Evolutionary conservation across 2,113 vertebrate species (phyloP), one percentile per base, ranked within the genome.

Genomic region (Corythaixoides concolor): DNA sequence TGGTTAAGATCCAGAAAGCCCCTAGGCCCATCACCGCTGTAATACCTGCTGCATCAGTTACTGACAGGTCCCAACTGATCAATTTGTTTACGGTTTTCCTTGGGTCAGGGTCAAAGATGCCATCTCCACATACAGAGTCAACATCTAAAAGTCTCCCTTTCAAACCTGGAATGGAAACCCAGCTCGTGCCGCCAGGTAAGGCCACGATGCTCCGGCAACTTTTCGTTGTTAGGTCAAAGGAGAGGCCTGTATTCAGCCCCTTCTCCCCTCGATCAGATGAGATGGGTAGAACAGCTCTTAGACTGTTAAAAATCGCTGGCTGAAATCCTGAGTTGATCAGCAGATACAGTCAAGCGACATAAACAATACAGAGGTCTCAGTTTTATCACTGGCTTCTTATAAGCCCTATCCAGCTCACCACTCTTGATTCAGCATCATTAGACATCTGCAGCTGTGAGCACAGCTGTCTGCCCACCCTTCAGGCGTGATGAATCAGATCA

Each of bases 141-240:
- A 70, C 49, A 63, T 63, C 73, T 62, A 15, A 20, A 41, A 77
- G 88, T 64, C 60, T 85, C 64, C 97, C 80, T 32, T 63, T 74
- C 49, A 93, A 72, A 67, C 39, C 50, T 26, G 62, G 53, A 78
- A 47, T 18, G 26, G 76, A 95, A 63, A 69, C 49, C 20, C 73
- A 59, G 39, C 52, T 60, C 72, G 18, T 14, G 2, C 52, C 49
- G 27, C n/a, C 96, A 97, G 96, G 96, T 98, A 96, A 94, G 50
- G 24, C 50, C n/a, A 43, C 0, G 3, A 64, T 23, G 47, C 50
- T 77, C 28, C 0, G 2, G 39, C 39, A 93, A 5, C 20, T 39
- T 52, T 91, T 58, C 0, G 0, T 49, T 64, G 11, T 58, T 78
- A 69, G 11, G 15, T 43, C 49, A 63, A 53, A 92, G 87, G 26